Percentiles rank a stretch among this genome's conserved stretches.
phyloP scores from a whole-genome alignment of 2,888 invertebrate genomes.

The Parnassius orleans region DNA sequence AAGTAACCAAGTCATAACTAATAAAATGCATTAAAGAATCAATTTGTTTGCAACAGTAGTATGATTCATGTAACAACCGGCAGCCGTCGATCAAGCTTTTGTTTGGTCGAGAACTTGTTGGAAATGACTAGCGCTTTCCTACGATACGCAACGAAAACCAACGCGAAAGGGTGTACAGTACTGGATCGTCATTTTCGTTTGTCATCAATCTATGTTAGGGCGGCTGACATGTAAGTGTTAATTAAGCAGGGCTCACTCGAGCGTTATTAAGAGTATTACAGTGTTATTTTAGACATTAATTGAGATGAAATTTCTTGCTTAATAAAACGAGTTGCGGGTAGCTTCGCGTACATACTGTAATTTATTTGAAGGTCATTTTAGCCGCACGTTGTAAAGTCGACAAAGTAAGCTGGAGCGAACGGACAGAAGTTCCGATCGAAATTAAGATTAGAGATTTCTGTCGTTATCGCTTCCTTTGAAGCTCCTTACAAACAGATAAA shows the following conservation, averaged over 20 bases:
- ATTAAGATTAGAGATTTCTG: slow-evolving; percentile 64
- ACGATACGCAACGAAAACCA: slow-evolving; percentile 54
- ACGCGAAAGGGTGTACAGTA: slow-evolving; percentile 62
- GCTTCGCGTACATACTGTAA: slow-evolving; percentile 54
- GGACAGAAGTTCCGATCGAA: slow-evolving; percentile 68
- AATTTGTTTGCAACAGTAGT: slow-evolving; percentile 63
- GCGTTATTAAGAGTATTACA: slow-evolving; percentile 80
- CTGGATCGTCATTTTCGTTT: slow-evolving; percentile 77
- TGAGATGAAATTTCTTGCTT: slow-evolving; percentile 79
- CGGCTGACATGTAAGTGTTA: slow-evolving; percentile 80
- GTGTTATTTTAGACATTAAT: slow-evolving; percentile 81
- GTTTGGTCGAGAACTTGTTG: slow-evolving; percentile 60
- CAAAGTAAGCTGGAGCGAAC: slow-evolving; percentile 58
- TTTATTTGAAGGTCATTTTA: slow-evolving; percentile 62
- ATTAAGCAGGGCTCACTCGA: slow-evolving; percentile 79
- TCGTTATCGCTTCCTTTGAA: slow-evolving; percentile 64
- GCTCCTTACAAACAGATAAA: slow-evolving; percentile 42
- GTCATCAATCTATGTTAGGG: slow-evolving; percentile 80
- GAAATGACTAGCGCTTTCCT: slow-evolving; percentile 72
- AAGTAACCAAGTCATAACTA: not conserved
- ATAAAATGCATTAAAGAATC: slow-evolving; percentile 72
- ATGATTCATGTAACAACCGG: slow-evolving; percentile 59
- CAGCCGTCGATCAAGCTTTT: slow-evolving; percentile 59
- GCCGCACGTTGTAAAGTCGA: slow-evolving; percentile 56
- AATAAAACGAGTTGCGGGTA: slow-evolving; percentile 58